phyloP scores from a whole-genome alignment of 37 sponge, comb jelly and placozoan genomes.

The Lycopodina hypogea region DNA sequence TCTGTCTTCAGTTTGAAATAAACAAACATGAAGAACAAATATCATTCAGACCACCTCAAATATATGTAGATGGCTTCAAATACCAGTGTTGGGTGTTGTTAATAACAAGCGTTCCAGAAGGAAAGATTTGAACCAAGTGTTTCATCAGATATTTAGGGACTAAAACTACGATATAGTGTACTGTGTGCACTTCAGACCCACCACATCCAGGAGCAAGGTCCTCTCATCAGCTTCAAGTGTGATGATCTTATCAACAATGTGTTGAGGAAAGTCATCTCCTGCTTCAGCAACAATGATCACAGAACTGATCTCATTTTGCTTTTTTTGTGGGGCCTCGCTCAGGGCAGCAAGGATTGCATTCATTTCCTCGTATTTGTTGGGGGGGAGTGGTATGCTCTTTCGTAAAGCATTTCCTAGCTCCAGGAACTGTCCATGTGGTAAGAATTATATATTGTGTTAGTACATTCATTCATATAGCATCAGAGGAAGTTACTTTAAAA shows the following conservation, averaged over 20 bases:
- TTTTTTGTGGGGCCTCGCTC: neutral
- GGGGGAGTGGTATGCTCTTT: neutral
- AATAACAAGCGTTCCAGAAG: too few relatives aligned
- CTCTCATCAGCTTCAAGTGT: slow-evolving; percentile 21
- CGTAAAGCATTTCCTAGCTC: slow-evolving; percentile 36
- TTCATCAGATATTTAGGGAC: too few relatives aligned
- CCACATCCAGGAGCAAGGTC: slow-evolving; percentile 13
- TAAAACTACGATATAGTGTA: too few relatives aligned
- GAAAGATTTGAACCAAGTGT: too few relatives aligned
- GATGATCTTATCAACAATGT: slow-evolving; percentile 21
- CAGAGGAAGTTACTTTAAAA: neutral
- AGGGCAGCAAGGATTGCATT: slow-evolving; percentile 28
- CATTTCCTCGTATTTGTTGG: neutral
- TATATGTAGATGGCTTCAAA: too few relatives aligned
- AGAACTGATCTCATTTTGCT: slow-evolving; percentile 30
- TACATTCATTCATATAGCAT: neutral
- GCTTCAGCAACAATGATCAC: slow-evolving; percentile 34
- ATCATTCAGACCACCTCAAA: too few relatives aligned
- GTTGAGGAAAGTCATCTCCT: slow-evolving; percentile 36
- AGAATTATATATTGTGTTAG: neutral
- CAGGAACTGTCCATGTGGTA: slow-evolving; percentile 7
- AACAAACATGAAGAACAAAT: too few relatives aligned
- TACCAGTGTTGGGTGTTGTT: too few relatives aligned
- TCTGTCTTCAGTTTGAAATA: too few relatives aligned
- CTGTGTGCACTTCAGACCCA: slow-evolving; percentile 16